Evolutionary conservation across 2,113 vertebrate species (phyloP), one percentile per base, ranked within the genome.

Genomic region (Reinhardtius hippoglossoides): DNA sequence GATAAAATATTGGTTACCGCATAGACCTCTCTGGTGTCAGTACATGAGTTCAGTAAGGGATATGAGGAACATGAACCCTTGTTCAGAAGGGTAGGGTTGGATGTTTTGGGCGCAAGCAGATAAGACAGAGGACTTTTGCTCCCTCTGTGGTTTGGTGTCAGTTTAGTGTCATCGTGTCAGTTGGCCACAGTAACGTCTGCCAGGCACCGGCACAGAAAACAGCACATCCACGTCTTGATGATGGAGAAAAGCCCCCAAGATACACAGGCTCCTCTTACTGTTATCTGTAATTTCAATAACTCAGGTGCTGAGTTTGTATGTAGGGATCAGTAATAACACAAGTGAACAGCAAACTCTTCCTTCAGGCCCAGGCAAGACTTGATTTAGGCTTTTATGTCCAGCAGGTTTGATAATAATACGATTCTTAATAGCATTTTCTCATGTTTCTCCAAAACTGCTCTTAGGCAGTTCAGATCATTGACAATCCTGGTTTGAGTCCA

Each of bases 141-240:
- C 31, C 31, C 78, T 82, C 44, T 74, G 66, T 83, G 62, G 66
- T 84, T 44, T 85, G 18, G 12, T 75, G 59, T 63, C 24, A 71
- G 69, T 82, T 23, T 83, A 14, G 9, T 75, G 59, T 67, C 24
- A 61, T 40, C 23, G 27, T 68, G 64, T 26, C 42, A 37, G 55
- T 65, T 58, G 24, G 42, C n/a, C 59, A 55, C 26, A 24, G 10
- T 18, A 27, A 7, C 15, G 16, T 8, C 10, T 66, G n/a, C 20
- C 31, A 68, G 31, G 56, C 58, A 24, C 23, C 13, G 14, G 24
- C 58, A 31, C n/a, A 50, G 20, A 26, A 68, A 44, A 23, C 54
- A 12, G 40, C 9, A 42, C 40, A 42, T 42, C 40, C 15, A 15
- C 5, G 44, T 15, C 44, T 16, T 4, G 44, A 3, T 73, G 42